Evolutionary conservation across 2,888 invertebrate genomes (phyloP), one percentile per base, ranked within the genome.

Genomic region (Azorinus chamasolen): DNA sequence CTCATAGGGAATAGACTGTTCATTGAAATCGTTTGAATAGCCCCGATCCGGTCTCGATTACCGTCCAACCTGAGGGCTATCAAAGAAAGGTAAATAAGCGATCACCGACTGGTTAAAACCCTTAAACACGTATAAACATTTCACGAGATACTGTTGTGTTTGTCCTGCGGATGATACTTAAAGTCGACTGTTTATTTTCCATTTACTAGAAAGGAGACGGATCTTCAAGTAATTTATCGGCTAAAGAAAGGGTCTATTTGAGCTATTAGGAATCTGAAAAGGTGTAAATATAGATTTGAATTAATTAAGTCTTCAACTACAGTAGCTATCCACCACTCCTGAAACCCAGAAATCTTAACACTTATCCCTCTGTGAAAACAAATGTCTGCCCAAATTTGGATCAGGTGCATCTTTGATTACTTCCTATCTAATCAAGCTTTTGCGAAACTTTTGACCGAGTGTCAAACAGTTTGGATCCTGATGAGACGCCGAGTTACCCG

Each of bases 161-260:
- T 62, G 59, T 57, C 45, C 43, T 58, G 24, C 63, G 66, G 59
- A 48, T 71, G 53, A 76, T 77, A 70, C 62, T 73, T 59, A 65
- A 80, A 76, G 64, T 70, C 48, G 48, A 51, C 62, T 80, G 80
- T 80, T 80, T 80, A 77, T 66, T 80, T 80, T 80, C 73, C 76
- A 80, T 80, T 80, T 78, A 73, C 53, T 68, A 50, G 50, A 45
- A 53, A 72, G 69, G 64, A 64, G 54, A 6, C 32, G 70, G 63
- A 61, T 64, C 43, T 57, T 45, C 20, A 39, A 46, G 24, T 72
- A 72, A 72, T 72, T 72, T 55, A 65, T 61, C 57, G 54, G 48
- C 65, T 59, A 54, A 65, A 61, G 72, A 55, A 54, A n/a, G 22
- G 20, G 8, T 24, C 59, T 37, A 65, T 72, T 72, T 41, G 54